A percentile compares a stretch with the other conserved stretches of the same genome.
Conservation (phyloP, 2,113 vertebrate species). For the Martes martes region DNA sequence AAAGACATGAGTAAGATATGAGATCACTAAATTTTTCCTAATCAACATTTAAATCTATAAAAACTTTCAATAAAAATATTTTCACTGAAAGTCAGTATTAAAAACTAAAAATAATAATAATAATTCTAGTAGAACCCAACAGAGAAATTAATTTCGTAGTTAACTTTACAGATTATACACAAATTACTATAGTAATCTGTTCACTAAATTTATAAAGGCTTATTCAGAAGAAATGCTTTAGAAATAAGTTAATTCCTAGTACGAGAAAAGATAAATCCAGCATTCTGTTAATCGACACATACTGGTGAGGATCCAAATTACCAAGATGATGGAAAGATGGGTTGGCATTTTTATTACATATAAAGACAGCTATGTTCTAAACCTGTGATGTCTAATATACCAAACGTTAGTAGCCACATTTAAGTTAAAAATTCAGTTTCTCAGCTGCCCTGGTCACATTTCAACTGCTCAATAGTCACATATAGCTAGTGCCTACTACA, state of each 20-base stretch:
- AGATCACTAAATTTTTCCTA: neutral
- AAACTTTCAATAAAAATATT: neutral
- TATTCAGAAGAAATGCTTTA: neutral
- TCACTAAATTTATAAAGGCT: conserved; percentile 25
- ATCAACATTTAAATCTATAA: conserved; percentile 19
- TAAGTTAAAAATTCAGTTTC: conserved; percentile 10
- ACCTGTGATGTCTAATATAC: neutral
- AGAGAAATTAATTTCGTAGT: conserved; percentile 1
- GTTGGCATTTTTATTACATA: neutral
- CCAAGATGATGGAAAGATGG: neutral
- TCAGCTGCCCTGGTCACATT: neutral
- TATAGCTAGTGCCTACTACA: neutral
- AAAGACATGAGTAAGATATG: neutral
- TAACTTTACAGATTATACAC: conserved; percentile 5
- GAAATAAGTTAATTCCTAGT: neutral
- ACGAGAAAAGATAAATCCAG: conserved; percentile 13
- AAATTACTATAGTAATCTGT: neutral
- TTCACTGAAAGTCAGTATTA: neutral
- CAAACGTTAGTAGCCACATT: neutral
- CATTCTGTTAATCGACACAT: neutral
- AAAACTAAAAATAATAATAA: neutral
- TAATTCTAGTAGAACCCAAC: neutral
- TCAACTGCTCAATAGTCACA: neutral
- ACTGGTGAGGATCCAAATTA: neutral
- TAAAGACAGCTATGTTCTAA: conserved; percentile 24